These are phyloP conservation scores for Tolypeutes matacus DNA, from an alignment of 2,797 vertebrate genomes.

Conservation along the genomic window DNA sequence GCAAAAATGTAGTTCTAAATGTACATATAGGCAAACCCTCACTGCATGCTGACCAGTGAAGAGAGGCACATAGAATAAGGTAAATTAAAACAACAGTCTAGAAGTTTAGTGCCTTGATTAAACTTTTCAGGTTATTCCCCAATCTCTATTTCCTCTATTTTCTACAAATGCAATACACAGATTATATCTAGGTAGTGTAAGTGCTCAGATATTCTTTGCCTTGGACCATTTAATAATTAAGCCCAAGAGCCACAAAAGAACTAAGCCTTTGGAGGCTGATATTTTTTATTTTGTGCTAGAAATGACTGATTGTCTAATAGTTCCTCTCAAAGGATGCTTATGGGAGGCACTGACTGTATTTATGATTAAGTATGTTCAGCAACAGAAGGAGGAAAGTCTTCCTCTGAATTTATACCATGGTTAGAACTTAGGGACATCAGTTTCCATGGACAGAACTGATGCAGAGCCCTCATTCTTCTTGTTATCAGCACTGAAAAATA, in stretches of 20 bases:
- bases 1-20: background rate
- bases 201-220: background rate
- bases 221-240: background rate
- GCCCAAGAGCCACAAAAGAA: background rate
- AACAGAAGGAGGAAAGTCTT: background rate
- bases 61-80: background rate
- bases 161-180: background rate
- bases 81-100: background rate
- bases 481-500: background rate
- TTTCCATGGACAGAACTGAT: background rate
- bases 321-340: background rate
- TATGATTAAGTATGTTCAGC: background rate
- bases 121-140: background rate
- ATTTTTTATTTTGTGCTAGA: background rate
- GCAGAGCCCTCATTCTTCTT: background rate
- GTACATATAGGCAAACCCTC: background rate
- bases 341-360: background rate
- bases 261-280: background rate
- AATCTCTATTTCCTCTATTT: background rate
- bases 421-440: background rate
- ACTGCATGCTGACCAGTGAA: background rate
- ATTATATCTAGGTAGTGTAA: background rate
- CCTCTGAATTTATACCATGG: background rate
- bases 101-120: background rate
- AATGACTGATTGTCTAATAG: background rate